A percentile compares a stretch with the other conserved stretches of the same genome.
phyloP scores from a whole-genome alignment of 2,797 vertebrate genomes.

The Danionella dracula region DNA sequence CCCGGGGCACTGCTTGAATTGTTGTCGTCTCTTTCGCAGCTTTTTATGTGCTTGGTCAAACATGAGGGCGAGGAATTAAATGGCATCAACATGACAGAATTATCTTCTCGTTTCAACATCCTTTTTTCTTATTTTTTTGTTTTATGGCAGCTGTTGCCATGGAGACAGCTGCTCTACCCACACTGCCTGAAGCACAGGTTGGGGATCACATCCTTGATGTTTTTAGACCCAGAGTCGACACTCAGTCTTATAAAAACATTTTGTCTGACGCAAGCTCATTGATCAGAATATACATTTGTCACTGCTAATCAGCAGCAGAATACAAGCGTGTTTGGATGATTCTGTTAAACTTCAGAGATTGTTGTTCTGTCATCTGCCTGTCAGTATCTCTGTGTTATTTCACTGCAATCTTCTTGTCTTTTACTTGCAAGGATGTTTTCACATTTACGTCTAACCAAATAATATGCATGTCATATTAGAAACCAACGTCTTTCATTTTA shows the following conservation, averaged over 20 bases:
- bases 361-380: not conserved
- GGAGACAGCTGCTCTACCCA: slow-evolving; percentile 32
- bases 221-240: slow-evolving; percentile 15
- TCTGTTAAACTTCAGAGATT: not conserved
- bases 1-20: not conserved
- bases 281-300: not conserved
- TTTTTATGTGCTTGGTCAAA: not conserved
- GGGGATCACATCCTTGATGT: slow-evolving; percentile 36
- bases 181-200: slow-evolving; percentile 25
- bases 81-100: not conserved
- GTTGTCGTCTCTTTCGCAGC: not conserved
- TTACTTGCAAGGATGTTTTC: not conserved
- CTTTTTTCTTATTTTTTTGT: not conserved
- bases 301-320: not conserved
- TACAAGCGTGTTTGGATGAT: not conserved
- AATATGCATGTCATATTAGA: too few relatives aligned
- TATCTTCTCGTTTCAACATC: slow-evolving; percentile 3
- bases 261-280: not conserved
- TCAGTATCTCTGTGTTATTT: not conserved
- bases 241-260: not conserved
- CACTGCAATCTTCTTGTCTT: not conserved
- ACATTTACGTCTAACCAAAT: too few relatives aligned
- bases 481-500: too few relatives aligned
- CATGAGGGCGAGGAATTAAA: not conserved
- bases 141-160: slow-evolving; percentile 38